Evolutionary conservation across 2,888 invertebrate genomes (phyloP).

Genomic region (Orthosia cruda): DNA sequence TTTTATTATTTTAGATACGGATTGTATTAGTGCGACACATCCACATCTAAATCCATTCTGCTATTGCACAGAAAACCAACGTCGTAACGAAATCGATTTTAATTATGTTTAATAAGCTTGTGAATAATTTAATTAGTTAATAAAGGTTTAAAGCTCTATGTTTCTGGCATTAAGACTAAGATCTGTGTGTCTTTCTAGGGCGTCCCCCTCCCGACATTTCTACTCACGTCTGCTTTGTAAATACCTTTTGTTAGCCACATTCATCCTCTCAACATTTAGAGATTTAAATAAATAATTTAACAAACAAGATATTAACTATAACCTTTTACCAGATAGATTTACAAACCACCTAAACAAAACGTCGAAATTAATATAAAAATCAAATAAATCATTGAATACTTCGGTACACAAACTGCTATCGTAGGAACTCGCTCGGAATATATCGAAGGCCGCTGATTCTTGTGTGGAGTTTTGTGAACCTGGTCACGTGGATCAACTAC

Average conservation of each 20-base stretch:
- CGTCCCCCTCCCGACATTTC: too few relatives aligned
- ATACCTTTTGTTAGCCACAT: too few relatives aligned
- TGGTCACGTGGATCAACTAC: slow-evolving; percentile 9
- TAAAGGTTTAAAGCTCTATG: slow-evolving; percentile 10
- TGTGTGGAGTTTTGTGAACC: slow-evolving; percentile 1
- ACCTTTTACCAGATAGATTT: background rate
- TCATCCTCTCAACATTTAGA: too few relatives aligned
- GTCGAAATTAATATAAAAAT: slow-evolving; percentile 34
- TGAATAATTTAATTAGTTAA: background rate
- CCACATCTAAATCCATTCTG: slow-evolving; percentile 96
- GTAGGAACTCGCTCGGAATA: slow-evolving; percentile 29
- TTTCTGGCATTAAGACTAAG: background rate
- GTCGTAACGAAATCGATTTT: background rate
- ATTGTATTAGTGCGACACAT: slow-evolving; percentile 94
- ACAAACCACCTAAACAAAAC: background rate
- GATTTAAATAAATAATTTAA: too few relatives aligned
- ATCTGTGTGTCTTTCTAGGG: too few relatives aligned
- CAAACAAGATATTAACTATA: too few relatives aligned
- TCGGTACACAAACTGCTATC: slow-evolving; percentile 2
- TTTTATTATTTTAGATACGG: slow-evolving; percentile 92
- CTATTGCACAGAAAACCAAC: slow-evolving; percentile 43
- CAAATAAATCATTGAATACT: slow-evolving; percentile 21
- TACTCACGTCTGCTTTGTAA: too few relatives aligned
- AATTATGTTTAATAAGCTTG: background rate
- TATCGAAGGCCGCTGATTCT: background rate